Conservation (phyloP, 2,888 invertebrate genomes). For the Peribatodes rhomboidaria region DNA sequence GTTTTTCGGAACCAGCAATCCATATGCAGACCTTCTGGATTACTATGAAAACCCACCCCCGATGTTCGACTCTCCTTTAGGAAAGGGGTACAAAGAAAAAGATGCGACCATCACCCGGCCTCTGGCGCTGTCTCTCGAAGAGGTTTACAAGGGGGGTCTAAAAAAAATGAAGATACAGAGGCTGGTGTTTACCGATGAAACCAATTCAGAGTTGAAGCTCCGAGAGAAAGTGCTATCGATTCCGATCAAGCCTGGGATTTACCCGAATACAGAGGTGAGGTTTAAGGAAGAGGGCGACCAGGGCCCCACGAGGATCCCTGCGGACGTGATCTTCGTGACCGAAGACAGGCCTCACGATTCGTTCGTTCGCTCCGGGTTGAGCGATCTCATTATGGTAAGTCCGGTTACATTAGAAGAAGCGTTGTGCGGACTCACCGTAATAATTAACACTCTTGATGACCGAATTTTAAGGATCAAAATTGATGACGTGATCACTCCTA, state of each 20-base stretch:
- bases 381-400: constrained; percentile 88
- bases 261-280: constrained; percentile 89
- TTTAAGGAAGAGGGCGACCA: constrained; percentile 94
- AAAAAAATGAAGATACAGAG: constrained; percentile 94
- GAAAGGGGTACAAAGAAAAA: constrained; percentile 88
- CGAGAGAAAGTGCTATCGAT: constrained; percentile 91
- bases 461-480: constrained; percentile 89
- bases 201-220: constrained; percentile 87
- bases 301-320: constrained; percentile 90
- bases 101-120: constrained; percentile 81
- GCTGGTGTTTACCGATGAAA: constrained; percentile 88
- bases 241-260: constrained; percentile 91
- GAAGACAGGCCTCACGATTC: constrained; percentile 90
- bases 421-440: constrained; percentile 89
- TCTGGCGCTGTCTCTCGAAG: constrained; percentile 82
- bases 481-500: constrained; percentile 90
- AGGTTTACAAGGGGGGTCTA: constrained; percentile 90
- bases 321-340: constrained; percentile 91
- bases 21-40: constrained; percentile 92
- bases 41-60: constrained; percentile 88
- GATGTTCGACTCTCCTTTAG: constrained; percentile 87
- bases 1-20: constrained; percentile 94
- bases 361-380: constrained; percentile 88
- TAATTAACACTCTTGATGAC: constrained; percentile 90
- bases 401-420: constrained; percentile 90